These are phyloP conservation scores for Philopotamus ludificatus DNA, from an alignment of 1,140 invertebrate species.

Conservation along the genomic window DNA sequence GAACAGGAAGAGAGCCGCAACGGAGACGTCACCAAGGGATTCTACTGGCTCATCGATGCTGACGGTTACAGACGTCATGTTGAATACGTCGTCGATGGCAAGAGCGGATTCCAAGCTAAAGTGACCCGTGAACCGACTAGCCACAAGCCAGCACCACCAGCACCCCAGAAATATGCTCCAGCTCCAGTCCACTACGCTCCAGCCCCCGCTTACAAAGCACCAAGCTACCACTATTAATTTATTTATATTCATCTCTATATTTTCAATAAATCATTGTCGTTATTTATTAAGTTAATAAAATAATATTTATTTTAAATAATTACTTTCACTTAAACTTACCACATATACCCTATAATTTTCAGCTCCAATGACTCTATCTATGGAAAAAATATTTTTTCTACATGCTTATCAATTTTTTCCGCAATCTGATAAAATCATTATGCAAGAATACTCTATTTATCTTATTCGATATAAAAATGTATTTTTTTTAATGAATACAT, in stretches of 20 bases:
- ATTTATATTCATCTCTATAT: neutral
- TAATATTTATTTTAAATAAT: neutral
- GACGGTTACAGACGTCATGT: slow-evolving; percentile 49
- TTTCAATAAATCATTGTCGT: too few species aligned
- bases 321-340: neutral
- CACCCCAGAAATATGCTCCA: slow-evolving; percentile 24
- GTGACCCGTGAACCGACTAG: slow-evolving; percentile 44
- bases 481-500: too few species aligned
- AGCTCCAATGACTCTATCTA: too few species aligned
- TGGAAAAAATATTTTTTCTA: too few species aligned
- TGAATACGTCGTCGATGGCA: slow-evolving; percentile 49
- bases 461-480: too few species aligned
- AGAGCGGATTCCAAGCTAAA: slow-evolving; percentile 53
- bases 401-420: too few species aligned
- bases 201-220: slow-evolving; percentile 17
- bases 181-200: slow-evolving; percentile 31
- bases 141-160: neutral
- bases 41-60: slow-evolving; percentile 46
- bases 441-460: too few species aligned
- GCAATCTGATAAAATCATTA: too few species aligned
- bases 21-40: slow-evolving; percentile 45
- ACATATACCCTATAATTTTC: too few species aligned
- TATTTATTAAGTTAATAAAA: neutral
- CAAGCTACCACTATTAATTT: neutral
- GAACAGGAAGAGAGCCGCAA: slow-evolving; percentile 48